A percentile compares a stretch with the other conserved stretches of the same genome.
These are phyloP conservation scores for Neuroterus valhalla DNA, from an alignment of 1,140 invertebrate species.

Conservation along the genomic window DNA sequence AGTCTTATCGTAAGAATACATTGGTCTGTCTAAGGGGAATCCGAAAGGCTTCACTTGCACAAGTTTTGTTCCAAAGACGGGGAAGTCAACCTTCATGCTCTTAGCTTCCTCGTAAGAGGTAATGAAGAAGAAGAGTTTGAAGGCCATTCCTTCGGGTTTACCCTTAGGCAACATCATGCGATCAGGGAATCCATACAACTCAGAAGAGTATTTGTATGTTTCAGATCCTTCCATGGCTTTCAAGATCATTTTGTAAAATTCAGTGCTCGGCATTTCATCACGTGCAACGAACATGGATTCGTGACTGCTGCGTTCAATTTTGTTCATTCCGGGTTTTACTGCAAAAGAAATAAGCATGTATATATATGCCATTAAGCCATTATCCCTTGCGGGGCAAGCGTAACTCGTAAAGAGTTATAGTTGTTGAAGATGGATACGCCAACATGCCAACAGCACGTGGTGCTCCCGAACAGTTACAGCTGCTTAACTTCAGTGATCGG, in stretches of 20 bases:
- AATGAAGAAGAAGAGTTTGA: slow-evolving; percentile 78
- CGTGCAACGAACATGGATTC: slow-evolving; percentile 67
- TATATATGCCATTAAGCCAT: too few relatives aligned
- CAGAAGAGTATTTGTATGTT: slow-evolving; percentile 64
- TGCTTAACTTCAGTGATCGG: too few relatives aligned
- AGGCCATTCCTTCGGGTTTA: slow-evolving; percentile 77
- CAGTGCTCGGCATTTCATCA: slow-evolving; percentile 59
- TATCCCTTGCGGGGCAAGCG: too few relatives aligned
- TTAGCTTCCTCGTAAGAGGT: slow-evolving; percentile 68
- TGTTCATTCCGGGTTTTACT: slow-evolving; percentile 77
- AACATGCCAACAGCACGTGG: too few relatives aligned
- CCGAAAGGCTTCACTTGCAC: slow-evolving; percentile 70
- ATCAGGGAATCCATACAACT: slow-evolving; percentile 78
- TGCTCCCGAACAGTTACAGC: too few relatives aligned
- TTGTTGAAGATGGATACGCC: too few relatives aligned
- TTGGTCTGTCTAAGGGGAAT: slow-evolving; percentile 75
- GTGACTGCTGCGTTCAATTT: slow-evolving; percentile 73
- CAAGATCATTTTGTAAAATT: slow-evolving; percentile 64
- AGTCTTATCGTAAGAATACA: slow-evolving; percentile 73
- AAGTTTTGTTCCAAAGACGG: slow-evolving; percentile 49
- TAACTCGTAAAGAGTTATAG: too few relatives aligned
- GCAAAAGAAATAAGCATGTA: slow-evolving; percentile 32
- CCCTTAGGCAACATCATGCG: slow-evolving; percentile 80
- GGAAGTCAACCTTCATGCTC: slow-evolving; percentile 40
- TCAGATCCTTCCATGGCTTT: slow-evolving; percentile 67